Evolutionary conservation across 1,140 invertebrate genomes (phyloP).

Genomic region (Drosophila tropicalis): DNA sequence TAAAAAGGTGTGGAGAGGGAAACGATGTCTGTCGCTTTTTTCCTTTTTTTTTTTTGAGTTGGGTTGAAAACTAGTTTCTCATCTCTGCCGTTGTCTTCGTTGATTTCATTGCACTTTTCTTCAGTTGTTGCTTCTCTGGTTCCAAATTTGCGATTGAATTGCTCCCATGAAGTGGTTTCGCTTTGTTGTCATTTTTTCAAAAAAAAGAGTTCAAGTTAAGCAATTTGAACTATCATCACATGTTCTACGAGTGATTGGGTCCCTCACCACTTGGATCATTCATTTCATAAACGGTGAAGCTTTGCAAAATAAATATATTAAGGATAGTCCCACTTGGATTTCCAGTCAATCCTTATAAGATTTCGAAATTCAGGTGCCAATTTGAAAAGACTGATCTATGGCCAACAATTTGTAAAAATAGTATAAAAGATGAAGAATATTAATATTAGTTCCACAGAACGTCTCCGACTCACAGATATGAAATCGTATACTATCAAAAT

Average conservation of each 20-base stretch:
- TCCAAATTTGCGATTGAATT: conserved; percentile 51
- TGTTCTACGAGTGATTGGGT: neutral
- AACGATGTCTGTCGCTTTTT: conserved; percentile 41
- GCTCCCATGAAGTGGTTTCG: conserved; percentile 15
- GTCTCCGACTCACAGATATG: too few species aligned
- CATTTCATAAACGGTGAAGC: too few species aligned
- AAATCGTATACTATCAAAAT: too few species aligned
- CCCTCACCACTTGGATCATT: too few species aligned
- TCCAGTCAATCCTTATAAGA: too few species aligned
- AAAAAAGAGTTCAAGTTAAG: neutral
- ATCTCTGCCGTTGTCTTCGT: conserved; percentile 14
- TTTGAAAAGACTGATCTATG: too few species aligned
- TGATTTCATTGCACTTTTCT: neutral
- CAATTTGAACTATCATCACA: neutral
- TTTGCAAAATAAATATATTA: too few species aligned
- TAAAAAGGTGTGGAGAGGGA: conserved; percentile 16
- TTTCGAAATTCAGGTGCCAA: too few species aligned
- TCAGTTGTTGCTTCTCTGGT: conserved; percentile 13
- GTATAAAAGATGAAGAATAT: too few species aligned
- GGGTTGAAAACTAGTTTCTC: conserved; percentile 70
- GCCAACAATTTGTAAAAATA: too few species aligned
- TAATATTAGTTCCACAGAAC: too few species aligned
- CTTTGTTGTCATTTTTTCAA: neutral
- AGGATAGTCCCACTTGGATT: too few species aligned
- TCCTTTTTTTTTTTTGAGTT: conserved; percentile 41